These are phyloP conservation scores for Pseudobourletiella spinata DNA, from an alignment of 1,140 invertebrate genomes.

Conservation along the genomic window DNA sequence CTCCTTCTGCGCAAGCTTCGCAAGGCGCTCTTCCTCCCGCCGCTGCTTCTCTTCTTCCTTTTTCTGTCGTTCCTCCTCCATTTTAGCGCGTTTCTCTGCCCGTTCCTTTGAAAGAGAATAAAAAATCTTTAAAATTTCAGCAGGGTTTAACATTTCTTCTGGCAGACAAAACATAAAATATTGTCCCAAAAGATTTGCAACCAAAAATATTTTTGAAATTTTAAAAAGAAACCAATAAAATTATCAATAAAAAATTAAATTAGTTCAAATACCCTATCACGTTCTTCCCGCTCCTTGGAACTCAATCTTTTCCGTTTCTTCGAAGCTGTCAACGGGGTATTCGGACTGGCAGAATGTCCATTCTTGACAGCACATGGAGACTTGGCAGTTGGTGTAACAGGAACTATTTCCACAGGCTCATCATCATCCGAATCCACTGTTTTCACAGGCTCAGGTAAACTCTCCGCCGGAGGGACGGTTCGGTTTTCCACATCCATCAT, in stretches of 20 bases:
- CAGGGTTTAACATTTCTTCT: too few relatives aligned
- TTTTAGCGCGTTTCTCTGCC: slow-evolving; percentile 26
- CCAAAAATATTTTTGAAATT: too few relatives aligned
- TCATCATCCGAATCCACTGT: background rate
- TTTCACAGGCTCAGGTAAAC: background rate
- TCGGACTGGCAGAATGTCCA: background rate
- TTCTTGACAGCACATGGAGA: background rate
- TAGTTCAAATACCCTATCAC: slow-evolving; percentile 21
- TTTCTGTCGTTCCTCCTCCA: slow-evolving; percentile 21
- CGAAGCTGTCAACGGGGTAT: background rate
- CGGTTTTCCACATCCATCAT: background rate
- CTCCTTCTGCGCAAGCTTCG: slow-evolving; percentile 14
- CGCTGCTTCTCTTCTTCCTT: slow-evolving; percentile 18
- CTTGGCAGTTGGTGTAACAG: background rate
- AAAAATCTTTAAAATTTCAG: too few relatives aligned
- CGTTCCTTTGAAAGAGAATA: slow-evolving; percentile 27
- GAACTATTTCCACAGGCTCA: background rate
- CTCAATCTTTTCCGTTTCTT: slow-evolving; percentile 25
- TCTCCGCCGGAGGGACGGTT: background rate
- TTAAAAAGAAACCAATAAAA: background rate
- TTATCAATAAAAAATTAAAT: background rate
- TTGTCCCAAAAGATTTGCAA: too few relatives aligned
- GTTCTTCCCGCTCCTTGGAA: slow-evolving; percentile 8
- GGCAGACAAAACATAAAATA: too few relatives aligned
- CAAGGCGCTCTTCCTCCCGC: background rate